These are phyloP conservation scores for Ctena decussata DNA, from an alignment of 2,888 invertebrate species.

Conservation along the genomic window DNA sequence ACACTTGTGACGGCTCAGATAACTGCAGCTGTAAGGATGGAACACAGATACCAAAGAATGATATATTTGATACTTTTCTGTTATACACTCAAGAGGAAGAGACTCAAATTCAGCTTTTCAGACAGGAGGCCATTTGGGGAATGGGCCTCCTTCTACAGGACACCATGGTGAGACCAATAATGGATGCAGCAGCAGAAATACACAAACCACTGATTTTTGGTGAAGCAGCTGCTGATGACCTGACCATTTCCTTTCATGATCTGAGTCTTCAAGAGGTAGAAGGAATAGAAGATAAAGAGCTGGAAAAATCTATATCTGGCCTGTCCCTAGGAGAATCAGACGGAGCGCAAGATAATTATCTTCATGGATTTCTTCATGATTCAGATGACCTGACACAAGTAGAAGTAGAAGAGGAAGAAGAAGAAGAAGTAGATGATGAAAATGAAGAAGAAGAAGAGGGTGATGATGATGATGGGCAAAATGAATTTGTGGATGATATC, in stretches of 20 bases:
- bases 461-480: not conserved
- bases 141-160: not conserved
- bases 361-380: not conserved
- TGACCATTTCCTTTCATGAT: not conserved
- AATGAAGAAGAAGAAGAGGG: not conserved
- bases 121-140: constrained; percentile 1
- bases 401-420: not conserved
- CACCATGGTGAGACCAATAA: not conserved
- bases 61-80: not conserved
- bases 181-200: not conserved
- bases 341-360: not conserved
- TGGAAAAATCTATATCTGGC: not conserved
- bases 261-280: not conserved
- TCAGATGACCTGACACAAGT: not conserved
- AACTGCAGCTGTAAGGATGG: constrained; percentile 2
- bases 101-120: not conserved
- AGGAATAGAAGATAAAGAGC: not conserved
- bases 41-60: not conserved
- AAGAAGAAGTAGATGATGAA: not conserved
- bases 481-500: not conserved
- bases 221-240: not conserved
- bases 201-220: not conserved
- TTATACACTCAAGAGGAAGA: not conserved
- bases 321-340: not conserved
- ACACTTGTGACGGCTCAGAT: not conserved